These are phyloP conservation scores for Hypsibius dujardini DNA, from an alignment of 1,140 invertebrate species.

Conservation along the genomic window DNA sequence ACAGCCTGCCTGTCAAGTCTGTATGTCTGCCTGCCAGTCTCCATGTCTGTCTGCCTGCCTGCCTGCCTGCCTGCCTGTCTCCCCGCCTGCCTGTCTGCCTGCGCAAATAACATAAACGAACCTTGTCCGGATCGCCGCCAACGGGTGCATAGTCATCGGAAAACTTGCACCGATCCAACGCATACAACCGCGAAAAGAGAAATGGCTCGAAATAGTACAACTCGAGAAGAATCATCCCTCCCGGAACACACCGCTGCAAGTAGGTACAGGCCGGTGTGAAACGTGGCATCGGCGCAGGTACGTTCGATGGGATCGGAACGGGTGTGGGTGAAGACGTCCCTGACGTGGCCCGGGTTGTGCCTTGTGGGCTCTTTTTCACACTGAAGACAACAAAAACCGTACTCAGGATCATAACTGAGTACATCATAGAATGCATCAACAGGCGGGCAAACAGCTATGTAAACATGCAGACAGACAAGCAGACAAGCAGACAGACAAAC, in stretches of 20 bases:
- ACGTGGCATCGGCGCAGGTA: not conserved
- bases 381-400: not conserved
- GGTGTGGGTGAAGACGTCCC: not conserved
- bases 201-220: slow-evolving; percentile 30
- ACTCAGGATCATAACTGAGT: too few relatives aligned
- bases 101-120: not conserved
- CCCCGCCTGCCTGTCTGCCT: too few relatives aligned
- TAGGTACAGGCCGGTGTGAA: slow-evolving; percentile 21
- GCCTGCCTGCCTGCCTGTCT: too few relatives aligned
- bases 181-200: slow-evolving; percentile 32
- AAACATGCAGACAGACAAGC: too few relatives aligned
- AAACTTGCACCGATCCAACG: slow-evolving; percentile 24
- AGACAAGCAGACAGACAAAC: too few relatives aligned
- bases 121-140: slow-evolving; percentile 1
- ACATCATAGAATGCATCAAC: too few relatives aligned
- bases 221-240: slow-evolving; percentile 32
- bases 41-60: too few relatives aligned
- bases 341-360: not conserved
- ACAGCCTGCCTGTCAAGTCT: too few relatives aligned
- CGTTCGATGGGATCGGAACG: not conserved
- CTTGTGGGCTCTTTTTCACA: slow-evolving; percentile 15
- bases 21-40: too few relatives aligned
- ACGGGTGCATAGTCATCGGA: not conserved
- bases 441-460: too few relatives aligned
- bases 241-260: slow-evolving; percentile 32